Evolutionary conservation across 2,888 invertebrate genomes (phyloP).

Genomic region (Plutella xylostella): DNA sequence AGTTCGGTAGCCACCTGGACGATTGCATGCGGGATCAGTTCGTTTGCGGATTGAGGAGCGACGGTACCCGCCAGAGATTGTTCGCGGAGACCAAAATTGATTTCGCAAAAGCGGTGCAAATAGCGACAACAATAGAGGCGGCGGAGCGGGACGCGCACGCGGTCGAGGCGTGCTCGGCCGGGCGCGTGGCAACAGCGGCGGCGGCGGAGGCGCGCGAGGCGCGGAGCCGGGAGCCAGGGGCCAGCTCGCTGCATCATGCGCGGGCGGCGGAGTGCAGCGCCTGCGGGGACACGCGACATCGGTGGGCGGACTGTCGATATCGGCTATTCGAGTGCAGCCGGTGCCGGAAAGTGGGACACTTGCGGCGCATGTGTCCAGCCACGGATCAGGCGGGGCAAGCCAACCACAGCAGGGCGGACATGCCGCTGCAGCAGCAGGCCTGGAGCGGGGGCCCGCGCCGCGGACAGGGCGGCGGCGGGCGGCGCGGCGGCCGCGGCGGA

Average conservation of each 20-base stretch:
- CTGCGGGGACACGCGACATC: not conserved
- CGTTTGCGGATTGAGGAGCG: conserved; percentile 16
- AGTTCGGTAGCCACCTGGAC: conserved; percentile 9
- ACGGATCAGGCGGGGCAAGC: no score
- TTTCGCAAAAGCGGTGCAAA: no score
- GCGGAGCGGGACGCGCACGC: no score
- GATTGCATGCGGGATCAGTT: conserved; percentile 22
- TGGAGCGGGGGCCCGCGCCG: no score
- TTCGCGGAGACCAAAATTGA: no score
- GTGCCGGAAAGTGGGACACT: not conserved
- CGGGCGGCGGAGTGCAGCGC: not conserved
- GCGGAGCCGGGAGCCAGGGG: not conserved
- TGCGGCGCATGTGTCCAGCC: not conserved
- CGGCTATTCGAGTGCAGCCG: not conserved
- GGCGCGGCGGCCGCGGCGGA: not conserved
- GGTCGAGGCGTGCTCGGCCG: not conserved
- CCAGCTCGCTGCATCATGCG: not conserved
- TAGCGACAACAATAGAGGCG: no score
- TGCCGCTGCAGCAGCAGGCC: no score
- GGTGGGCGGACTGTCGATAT: not conserved
- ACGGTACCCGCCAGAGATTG: conserved; percentile 15
- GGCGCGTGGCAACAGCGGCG: not conserved
- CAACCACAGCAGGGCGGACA: no score
- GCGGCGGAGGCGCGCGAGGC: not conserved
- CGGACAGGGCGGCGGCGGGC: no score